These are phyloP conservation scores for Spea bombifrons DNA, from an alignment of 2,113 vertebrate genomes.

Conservation along the genomic window DNA sequence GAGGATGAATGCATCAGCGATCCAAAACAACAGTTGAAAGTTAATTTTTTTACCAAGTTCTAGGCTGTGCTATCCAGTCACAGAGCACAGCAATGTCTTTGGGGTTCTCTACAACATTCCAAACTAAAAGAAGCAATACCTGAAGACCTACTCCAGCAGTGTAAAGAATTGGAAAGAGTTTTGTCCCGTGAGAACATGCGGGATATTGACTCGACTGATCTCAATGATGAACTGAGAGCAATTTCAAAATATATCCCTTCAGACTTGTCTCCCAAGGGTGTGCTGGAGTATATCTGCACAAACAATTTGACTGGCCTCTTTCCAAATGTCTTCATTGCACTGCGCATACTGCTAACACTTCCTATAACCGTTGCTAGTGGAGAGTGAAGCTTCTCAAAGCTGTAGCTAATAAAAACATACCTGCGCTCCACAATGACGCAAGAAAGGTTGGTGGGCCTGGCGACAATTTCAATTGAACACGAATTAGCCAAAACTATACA, in stretches of 20 bases:
- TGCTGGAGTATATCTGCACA: neutral
- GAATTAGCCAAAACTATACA: no score
- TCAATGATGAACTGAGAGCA: neutral
- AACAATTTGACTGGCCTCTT: no score
- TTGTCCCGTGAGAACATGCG: neutral
- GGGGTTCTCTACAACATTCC: conserved; percentile 2
- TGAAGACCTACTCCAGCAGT: conserved; percentile 1
- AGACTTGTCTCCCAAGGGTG: neutral
- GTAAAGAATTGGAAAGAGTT: neutral
- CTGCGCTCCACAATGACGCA: no score
- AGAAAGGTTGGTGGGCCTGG: no score
- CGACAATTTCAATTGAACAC: no score
- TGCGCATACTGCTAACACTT: no score
- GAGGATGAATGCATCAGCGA: neutral
- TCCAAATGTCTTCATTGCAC: no score
- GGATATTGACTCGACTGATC: conserved; percentile 1
- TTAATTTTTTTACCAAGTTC: neutral
- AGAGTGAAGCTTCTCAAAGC: no score
- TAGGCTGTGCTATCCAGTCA: conserved; percentile 1
- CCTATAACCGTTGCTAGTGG: no score
- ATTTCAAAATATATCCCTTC: neutral
- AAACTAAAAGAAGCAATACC: conserved; percentile 5
- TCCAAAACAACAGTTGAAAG: conserved; percentile 16
- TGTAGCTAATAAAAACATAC: no score
- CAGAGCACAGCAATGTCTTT: conserved; percentile 16